A percentile compares a stretch with the other conserved stretches of the same genome.
These are phyloP conservation scores for Harpagifer antarcticus DNA, from an alignment of 2,797 vertebrate species.

Conservation along the genomic window DNA sequence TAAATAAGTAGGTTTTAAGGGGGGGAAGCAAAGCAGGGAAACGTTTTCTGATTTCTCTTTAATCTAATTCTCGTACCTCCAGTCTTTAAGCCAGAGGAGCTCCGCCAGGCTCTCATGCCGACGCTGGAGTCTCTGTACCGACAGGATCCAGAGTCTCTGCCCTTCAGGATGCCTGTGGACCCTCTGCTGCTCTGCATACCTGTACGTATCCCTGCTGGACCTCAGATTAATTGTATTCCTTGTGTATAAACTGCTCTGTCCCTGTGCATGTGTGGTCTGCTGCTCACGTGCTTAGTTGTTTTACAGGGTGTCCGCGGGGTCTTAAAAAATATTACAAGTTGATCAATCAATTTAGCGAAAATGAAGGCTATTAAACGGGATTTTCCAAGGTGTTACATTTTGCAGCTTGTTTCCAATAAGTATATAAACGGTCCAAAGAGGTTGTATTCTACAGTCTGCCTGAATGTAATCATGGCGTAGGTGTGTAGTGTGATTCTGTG, in stretches of 20 bases:
- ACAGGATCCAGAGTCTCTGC: constrained; percentile 98
- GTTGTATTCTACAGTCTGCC: no score
- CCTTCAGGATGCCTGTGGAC: constrained; percentile 98
- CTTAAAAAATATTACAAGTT: no score
- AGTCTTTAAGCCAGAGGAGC: constrained; percentile 99
- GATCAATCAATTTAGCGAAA: no score
- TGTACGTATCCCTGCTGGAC: constrained; percentile 83
- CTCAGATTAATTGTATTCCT: background rate
- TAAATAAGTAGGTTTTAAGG: background rate
- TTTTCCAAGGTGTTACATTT: no score
- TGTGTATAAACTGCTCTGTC: background rate
- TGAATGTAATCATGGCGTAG: no score
- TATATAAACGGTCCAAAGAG: no score
- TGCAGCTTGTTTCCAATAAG: no score
- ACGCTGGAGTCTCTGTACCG: constrained; percentile 97
- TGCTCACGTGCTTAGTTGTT: no score
- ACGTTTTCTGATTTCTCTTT: background rate
- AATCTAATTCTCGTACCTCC: constrained; percentile 7
- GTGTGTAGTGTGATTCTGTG: no score
- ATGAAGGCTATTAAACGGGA: no score
- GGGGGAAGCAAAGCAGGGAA: background rate
- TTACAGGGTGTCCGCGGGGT: no score
- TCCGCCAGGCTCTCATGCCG: constrained; percentile 98
- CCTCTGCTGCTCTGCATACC: constrained; percentile 96
- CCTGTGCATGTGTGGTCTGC: background rate